Evolutionary conservation across 1,140 invertebrate species (phyloP), one percentile per base, ranked within the genome.

Genomic region (Sesamia nonagrioides): DNA sequence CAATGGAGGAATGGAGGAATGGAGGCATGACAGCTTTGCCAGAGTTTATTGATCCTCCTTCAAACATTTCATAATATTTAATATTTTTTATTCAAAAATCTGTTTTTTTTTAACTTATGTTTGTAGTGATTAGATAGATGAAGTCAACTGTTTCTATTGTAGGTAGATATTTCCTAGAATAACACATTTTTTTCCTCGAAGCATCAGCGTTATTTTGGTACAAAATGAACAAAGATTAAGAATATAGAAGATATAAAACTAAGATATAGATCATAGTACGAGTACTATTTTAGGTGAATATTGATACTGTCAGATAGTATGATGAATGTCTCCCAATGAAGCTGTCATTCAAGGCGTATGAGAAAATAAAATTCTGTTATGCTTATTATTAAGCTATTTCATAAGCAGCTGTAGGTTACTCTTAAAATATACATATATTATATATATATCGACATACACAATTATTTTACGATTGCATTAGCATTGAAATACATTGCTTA

Each of bases 231-330:
- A 2, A 0, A 37, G 27, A 17, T 40, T 18, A 13, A 17, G 37
- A 7, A 7, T 37, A 37, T 7, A 37, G 7, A 37, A 37, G 37
- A 37, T 5, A 37, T 7, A 37, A 7, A 5, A 37, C 37, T 45
- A 5, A 45, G 42, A 11, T 48, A 45, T 68, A n/a, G n/a, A n/a
- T 45, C 63, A 21, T 68, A 68, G n/a, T 45, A 66, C 8, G 17
- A 33, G 13, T 1, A 54, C 11, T 56, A 50, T 79, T 79, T 56
- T 40, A 68, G 15, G 45, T 45, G 54, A 60, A 77, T 77, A 82
- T 79, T 79, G 74, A 82, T 82, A 77, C 50, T 82, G 77, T 77
- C 77, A 82, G 11, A 66, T 52, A 45, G 5, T 0, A 77, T 82
- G 81, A 82, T 82, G 60, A 61, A 82, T 17, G 75, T 45, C 48